Evolutionary conservation across 1,140 invertebrate species (phyloP), one percentile per base, ranked within the genome.

Genomic region (Calephelis nemesis): DNA sequence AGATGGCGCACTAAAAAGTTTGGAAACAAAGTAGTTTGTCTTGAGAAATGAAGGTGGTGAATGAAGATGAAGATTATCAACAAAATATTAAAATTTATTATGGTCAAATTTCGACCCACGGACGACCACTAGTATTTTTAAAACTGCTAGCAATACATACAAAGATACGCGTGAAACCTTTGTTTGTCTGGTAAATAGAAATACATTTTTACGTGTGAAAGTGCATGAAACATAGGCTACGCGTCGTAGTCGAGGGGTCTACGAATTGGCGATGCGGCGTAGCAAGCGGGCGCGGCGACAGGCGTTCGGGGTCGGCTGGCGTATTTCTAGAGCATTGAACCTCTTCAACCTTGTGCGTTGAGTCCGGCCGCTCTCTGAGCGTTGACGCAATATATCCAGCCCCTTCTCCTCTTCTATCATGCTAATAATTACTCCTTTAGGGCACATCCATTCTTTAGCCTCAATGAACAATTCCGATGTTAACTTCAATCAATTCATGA

Each of bases 311-410:
- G 87, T 88, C 86, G 84, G 75, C 78, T 83, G 81, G 88, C 81
- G 79, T 88, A 87, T 90, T 91, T 88, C 88, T 91, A 91, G 88
- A 90, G 86, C 87, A 88, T 91, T 91, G 88, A 91, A 91, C 87
- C 87, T 87, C 83, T 83, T 84, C 88, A 91, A 91, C 88, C 88
- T 91, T 91, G 88, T 88, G 84, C 88, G 86, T 91, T 90, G 88
- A 89, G 88, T 65, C 82, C 81, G 82, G 75, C 87, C 88, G 84
- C 86, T 91, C 87, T 88, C 87, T 72, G 85, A 74, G 73, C 79
- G 81, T 82, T 91, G 85, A 87, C 85, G 85, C 87, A 88, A 91
- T 81, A 74, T 66, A 77, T 78, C 72, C 85, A 88, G 88, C 87
- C 86, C 88, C 85, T 87, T 89, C 88, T 88, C 86, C 77, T 75